Percentiles rank a stretch among this genome's conserved stretches.
These are phyloP conservation scores for Mungos mungo DNA, from an alignment of 2,113 vertebrate species.

Conservation along the genomic window DNA sequence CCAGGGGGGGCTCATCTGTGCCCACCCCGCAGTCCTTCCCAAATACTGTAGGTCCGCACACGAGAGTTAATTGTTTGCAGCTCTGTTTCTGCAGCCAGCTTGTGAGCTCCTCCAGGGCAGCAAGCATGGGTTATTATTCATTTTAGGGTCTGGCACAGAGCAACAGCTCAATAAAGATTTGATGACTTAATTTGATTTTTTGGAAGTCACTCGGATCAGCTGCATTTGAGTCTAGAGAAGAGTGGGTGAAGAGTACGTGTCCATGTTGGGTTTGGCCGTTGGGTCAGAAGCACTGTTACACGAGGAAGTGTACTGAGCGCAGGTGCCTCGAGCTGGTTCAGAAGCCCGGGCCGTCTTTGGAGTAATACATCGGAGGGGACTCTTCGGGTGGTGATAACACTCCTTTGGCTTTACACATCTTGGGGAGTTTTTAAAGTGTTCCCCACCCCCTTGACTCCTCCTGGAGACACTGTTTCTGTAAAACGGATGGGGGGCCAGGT, in stretches of 20 bases:
- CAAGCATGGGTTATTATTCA: constrained; percentile 56
- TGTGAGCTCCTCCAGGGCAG: constrained; percentile 28
- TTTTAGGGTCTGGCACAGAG: constrained; percentile 38
- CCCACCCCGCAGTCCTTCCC: accelerated
- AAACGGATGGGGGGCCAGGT: not conserved
- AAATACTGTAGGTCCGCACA: not conserved
- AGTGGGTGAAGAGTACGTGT: not conserved
- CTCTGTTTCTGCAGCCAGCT: not conserved
- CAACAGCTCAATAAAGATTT: constrained; percentile 53
- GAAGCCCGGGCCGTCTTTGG: not conserved
- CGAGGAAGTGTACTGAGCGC: not conserved
- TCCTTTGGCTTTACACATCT: not conserved
- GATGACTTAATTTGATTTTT: constrained; percentile 62
- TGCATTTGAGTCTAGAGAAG: not conserved
- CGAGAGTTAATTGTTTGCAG: not conserved
- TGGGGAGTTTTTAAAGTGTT: not conserved
- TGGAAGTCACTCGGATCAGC: constrained; percentile 37
- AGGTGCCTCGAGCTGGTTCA: not conserved
- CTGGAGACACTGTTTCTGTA: not conserved
- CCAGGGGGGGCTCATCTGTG: not conserved
- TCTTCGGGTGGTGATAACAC: not conserved
- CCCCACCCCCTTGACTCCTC: not conserved
- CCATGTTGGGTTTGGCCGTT: not conserved
- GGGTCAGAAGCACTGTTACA: not conserved
- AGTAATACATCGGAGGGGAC: not conserved